Evolutionary conservation across 2,797 vertebrate genomes (phyloP).

Genomic region (Sandelia bainsii): DNA sequence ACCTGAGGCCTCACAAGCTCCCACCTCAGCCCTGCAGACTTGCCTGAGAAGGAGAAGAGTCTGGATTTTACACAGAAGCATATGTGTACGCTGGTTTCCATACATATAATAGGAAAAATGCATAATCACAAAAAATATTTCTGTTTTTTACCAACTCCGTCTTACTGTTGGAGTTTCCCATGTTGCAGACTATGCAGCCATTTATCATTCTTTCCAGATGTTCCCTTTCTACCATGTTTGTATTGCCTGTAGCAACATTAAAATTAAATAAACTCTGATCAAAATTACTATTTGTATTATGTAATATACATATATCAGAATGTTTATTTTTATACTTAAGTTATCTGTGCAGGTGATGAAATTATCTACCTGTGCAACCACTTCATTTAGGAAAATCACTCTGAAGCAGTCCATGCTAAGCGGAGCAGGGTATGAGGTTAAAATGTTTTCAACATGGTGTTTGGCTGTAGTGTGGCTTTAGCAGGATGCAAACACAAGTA

Average conservation of each 20-base stretch:
- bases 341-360: conserved; percentile 97
- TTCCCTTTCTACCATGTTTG: conserved; percentile 91
- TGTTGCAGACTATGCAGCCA: conserved; percentile 95
- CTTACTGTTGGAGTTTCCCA: conserved; percentile 97
- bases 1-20: conserved; percentile 92
- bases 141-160: conserved; percentile 85
- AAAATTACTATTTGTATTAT: background rate
- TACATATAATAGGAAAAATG: background rate
- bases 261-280: background rate
- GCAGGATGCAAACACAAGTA: conserved; percentile 1
- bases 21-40: conserved; percentile 93
- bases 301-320: background rate
- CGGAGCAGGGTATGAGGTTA: background rate
- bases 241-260: conserved; percentile 87
- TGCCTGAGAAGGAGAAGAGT: conserved; percentile 77
- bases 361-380: conserved; percentile 92
- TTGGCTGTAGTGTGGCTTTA: background rate
- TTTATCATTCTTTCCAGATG: conserved; percentile 95
- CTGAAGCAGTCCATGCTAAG: conserved; percentile 94
- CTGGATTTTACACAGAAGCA: background rate
- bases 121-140: conserved; percentile 7
- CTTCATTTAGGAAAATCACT: no score
- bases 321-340: background rate
- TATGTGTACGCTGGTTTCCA: no score
- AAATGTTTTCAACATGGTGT: conserved; percentile 8